These are phyloP conservation scores for Pagrus major DNA, from an alignment of 2,113 vertebrate species.

Conservation along the genomic window DNA sequence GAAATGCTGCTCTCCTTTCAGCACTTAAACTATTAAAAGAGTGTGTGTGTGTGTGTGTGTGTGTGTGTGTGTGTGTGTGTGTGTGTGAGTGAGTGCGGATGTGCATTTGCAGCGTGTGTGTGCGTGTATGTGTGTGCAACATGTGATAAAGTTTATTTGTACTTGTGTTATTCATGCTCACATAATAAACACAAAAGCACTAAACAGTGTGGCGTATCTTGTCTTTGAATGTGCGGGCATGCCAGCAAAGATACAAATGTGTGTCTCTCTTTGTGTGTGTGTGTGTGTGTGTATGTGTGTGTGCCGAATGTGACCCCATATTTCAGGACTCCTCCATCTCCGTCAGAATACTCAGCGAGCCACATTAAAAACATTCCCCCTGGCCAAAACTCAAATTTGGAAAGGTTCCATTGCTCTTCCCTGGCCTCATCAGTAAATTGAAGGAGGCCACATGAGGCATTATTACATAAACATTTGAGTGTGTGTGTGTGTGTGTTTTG, in stretches of 20 bases:
- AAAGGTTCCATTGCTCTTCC: conserved; percentile 45
- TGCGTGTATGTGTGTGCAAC: not conserved
- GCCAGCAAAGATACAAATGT: not conserved
- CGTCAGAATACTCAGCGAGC: conserved; percentile 34
- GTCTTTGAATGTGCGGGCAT: not conserved
- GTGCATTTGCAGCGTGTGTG: conserved; percentile 16
- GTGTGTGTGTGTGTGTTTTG: not conserved
- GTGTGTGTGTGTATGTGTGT: not conserved
- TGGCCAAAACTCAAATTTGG: conserved; percentile 49
- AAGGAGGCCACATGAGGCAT: conserved; percentile 42
- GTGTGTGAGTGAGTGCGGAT: not conserved
- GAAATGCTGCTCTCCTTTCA: conserved; percentile 48
- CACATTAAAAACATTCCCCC: conserved; percentile 47
- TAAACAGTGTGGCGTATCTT: not conserved
- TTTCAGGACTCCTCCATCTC: conserved; percentile 33
- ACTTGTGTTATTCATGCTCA: not conserved
- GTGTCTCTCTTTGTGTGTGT: too few relatives aligned
- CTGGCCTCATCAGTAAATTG: conserved; percentile 48
- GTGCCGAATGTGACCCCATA: not conserved
- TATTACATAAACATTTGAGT: conserved; percentile 27
- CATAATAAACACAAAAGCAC: not conserved
- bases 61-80: not conserved
- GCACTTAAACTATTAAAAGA: conserved; percentile 47
- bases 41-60: not conserved
- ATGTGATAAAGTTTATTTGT: not conserved